A percentile compares a stretch with the other conserved stretches of the same genome.
phyloP scores from a whole-genome alignment of 2,797 vertebrate species.

The Stomatorhinus walkeri region DNA sequence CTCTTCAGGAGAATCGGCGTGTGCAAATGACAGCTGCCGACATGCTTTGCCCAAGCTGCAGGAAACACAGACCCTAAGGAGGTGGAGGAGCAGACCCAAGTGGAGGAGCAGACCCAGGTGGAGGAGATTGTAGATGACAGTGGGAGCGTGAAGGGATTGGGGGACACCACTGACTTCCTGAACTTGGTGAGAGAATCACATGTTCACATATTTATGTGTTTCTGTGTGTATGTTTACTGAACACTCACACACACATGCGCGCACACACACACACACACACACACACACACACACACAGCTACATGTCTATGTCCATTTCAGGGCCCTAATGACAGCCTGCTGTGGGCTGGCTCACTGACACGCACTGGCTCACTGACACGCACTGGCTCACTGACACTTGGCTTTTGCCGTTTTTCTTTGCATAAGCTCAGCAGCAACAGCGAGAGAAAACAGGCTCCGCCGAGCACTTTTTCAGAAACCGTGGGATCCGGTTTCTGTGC shows the following conservation, averaged over 20 bases:
- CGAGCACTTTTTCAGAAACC: neutral
- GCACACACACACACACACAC: neutral
- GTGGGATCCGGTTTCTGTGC: neutral
- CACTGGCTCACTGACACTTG: neutral
- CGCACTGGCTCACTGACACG: no score
- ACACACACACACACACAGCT: neutral
- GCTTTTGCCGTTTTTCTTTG: neutral
- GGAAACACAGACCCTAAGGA: slow-evolving; percentile 38
- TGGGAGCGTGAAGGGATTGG: slow-evolving; percentile 69
- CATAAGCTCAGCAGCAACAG: neutral
- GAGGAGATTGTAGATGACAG: slow-evolving; percentile 60
- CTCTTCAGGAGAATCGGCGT: neutral
- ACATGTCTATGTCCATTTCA: neutral
- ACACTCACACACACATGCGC: neutral
- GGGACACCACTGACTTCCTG: slow-evolving; percentile 78
- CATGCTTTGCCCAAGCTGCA: slow-evolving; percentile 35
- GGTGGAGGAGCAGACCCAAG: slow-evolving; percentile 37
- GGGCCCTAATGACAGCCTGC: neutral
- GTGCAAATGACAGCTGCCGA: no score
- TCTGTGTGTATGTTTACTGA: neutral
- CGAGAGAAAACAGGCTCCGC: neutral
- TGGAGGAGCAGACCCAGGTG: slow-evolving; percentile 42
- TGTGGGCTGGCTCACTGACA: no score
- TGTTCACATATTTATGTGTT: neutral
- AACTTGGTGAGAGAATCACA: slow-evolving; percentile 73